phyloP scores from a whole-genome alignment of 2,888 invertebrate genomes.

The Tipula vernalis region DNA sequence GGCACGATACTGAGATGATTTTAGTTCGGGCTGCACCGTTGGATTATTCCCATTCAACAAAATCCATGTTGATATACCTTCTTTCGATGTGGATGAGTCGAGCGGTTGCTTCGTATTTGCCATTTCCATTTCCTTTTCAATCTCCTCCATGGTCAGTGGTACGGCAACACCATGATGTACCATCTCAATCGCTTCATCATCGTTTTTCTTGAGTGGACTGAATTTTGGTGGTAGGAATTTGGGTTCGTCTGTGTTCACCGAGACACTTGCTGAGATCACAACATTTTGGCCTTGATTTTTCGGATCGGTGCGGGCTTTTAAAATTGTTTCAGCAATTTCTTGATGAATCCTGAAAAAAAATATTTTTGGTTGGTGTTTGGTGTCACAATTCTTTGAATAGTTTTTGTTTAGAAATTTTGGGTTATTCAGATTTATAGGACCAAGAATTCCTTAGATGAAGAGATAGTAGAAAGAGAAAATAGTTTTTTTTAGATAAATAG shows the following conservation, averaged over 20 bases:
- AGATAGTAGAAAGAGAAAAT: not conserved
- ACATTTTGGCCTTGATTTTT: not conserved
- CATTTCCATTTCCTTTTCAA: conserved; percentile 38
- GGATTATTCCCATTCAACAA: conserved; percentile 45
- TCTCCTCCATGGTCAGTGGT: conserved; percentile 48
- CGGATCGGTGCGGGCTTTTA: not conserved
- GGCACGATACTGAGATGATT: conserved; percentile 11
- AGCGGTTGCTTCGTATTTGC: conserved; percentile 19
- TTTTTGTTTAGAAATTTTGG: not conserved
- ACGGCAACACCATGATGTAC: conserved; percentile 54
- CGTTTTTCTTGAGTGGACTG: not conserved
- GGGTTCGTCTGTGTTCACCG: not conserved
- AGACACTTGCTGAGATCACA: not conserved
- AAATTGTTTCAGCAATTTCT: not conserved
- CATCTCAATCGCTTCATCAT: conserved; percentile 28
- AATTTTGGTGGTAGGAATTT: not conserved
- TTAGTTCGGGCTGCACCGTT: conserved; percentile 28
- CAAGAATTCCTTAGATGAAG: not conserved
- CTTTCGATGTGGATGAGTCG: conserved; percentile 44
- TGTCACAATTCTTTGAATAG: not conserved
- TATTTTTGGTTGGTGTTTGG: not conserved
- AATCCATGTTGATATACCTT: conserved; percentile 67
- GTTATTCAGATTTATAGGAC: not conserved
- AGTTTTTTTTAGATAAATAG: not conserved
- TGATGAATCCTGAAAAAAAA: conserved; percentile 5